Base-by-base conservation (phyloP, 1,140 invertebrate genomes). In the Conus betulinus region DNA sequence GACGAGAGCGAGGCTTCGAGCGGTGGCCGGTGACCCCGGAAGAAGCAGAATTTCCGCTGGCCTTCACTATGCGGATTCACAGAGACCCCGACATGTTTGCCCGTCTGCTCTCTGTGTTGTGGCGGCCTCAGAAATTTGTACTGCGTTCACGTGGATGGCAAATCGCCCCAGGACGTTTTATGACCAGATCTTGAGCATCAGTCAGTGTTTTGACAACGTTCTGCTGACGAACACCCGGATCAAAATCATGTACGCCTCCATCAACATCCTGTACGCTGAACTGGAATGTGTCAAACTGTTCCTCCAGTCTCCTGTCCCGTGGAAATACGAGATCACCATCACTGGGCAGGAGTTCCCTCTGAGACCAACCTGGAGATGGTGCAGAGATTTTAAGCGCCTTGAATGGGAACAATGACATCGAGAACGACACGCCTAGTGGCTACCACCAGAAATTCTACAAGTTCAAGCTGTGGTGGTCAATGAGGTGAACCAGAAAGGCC, bases 331-430 rank as follows among this genome's bases (percentile, higher is more conserved):
- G 23, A 92, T 94, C 60, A 94, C 93, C 87, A 82, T 93, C 71
- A 90, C 90, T 3, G 93, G 93, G 6, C 94, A 94, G 87, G 94
- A 95, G 87, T 94, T 94, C 89, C 94, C 94, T 23, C 85, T 94
- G 15, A 92, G 74, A 94, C 94, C 53, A 95, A 95, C 85, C 74
- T 79, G 13, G 93, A 95, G 88, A 74, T 94, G 55, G 93, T 94
- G 23, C 79, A 91, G 71, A 94, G 71, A 94, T 94, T 87, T 79
- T 94, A 13, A 90, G 90, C 81, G 85, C 90, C 0, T 88, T 91
- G 7, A 91, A 93, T 57, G 94, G 94, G 6, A 90, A 93, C 15
- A 95, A 94, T 89, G 89, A 92, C 57, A 84, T 94, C 3, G 91
- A 92, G n/a, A 63, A 60, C 82, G 60, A 84, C 55, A 20, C 82